These are phyloP conservation scores for Drosophila nr. fundita DNA, from an alignment of 2,888 invertebrate species.

Conservation along the genomic window DNA sequence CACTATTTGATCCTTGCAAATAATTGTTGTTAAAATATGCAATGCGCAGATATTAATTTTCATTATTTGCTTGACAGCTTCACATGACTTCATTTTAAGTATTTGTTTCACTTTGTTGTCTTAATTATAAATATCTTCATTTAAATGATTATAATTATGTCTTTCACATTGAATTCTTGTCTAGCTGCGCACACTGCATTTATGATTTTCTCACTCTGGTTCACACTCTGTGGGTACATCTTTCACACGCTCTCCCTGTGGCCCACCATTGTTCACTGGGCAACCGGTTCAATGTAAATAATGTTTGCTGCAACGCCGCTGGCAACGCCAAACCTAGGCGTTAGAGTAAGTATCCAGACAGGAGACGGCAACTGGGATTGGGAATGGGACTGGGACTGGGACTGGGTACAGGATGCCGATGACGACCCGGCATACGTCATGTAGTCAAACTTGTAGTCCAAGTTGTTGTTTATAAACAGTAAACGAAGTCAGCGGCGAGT, in stretches of 20 bases:
- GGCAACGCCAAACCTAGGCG: constrained; percentile 54
- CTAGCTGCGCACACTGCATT: constrained; percentile 6
- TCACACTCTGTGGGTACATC: constrained; percentile 36
- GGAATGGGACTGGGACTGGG: not conserved
- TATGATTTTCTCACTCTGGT: constrained; percentile 24
- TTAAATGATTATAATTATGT: constrained; percentile 6
- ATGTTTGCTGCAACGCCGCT: constrained; percentile 57
- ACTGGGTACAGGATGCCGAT: constrained; percentile 35
- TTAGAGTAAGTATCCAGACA: constrained; percentile 43
- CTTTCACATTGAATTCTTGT: not conserved
- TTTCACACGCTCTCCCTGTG: constrained; percentile 21
- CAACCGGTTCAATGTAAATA: constrained; percentile 73
- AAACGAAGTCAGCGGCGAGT: constrained; percentile 63
- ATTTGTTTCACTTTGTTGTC: not conserved
- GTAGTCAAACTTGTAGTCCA: constrained; percentile 51
- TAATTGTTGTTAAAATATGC: not conserved
- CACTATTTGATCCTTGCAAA: not conserved
- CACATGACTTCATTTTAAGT: not conserved
- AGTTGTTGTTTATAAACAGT: constrained; percentile 81
- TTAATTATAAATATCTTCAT: constrained; percentile 6
- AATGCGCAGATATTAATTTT: not conserved
- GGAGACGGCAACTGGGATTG: constrained; percentile 25
- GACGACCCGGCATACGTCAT: constrained; percentile 71
- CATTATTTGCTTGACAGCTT: not conserved
- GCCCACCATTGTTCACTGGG: constrained; percentile 67